These are phyloP conservation scores for Tiliacea aurago DNA, from an alignment of 2,888 invertebrate genomes.

Conservation along the genomic window DNA sequence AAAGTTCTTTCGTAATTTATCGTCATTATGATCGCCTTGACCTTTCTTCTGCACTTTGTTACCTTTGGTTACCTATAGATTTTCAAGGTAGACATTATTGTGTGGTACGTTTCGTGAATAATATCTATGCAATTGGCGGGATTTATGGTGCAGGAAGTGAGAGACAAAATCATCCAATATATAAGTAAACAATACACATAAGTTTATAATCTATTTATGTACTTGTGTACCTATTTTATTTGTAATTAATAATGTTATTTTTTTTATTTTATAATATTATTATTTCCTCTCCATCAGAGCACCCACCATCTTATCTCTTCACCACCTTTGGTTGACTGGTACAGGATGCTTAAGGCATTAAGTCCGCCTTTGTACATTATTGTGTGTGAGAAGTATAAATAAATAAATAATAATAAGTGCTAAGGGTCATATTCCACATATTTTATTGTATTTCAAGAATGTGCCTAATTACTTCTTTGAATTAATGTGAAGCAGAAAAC, in stretches of 20 bases:
- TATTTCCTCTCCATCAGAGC: no score
- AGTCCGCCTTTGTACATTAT: no score
- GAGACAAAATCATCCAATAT: not conserved
- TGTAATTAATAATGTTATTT: no score
- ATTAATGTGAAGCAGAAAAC: not conserved
- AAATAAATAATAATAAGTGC: no score
- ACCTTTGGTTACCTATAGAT: not conserved
- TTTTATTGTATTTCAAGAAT: not conserved
- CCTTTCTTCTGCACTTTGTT: not conserved
- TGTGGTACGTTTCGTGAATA: slow-evolving; percentile 9
- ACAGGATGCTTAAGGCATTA: no score
- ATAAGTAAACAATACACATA: no score
- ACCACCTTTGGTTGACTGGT: no score
- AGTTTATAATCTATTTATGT: no score
- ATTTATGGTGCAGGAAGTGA: slow-evolving; percentile 12
- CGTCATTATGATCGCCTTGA: not conserved
- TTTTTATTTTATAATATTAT: no score
- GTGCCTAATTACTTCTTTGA: not conserved
- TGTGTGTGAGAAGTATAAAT: no score
- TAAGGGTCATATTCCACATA: not conserved
- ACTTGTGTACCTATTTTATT: no score
- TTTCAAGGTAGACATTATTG: not conserved
- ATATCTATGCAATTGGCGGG: slow-evolving; percentile 7
- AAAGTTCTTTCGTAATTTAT: not conserved
- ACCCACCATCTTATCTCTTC: no score